Percentiles rank a stretch among this genome's conserved stretches.
phyloP scores from a whole-genome alignment of 2,888 invertebrate species.

The Epistrophe grossulariae region DNA sequence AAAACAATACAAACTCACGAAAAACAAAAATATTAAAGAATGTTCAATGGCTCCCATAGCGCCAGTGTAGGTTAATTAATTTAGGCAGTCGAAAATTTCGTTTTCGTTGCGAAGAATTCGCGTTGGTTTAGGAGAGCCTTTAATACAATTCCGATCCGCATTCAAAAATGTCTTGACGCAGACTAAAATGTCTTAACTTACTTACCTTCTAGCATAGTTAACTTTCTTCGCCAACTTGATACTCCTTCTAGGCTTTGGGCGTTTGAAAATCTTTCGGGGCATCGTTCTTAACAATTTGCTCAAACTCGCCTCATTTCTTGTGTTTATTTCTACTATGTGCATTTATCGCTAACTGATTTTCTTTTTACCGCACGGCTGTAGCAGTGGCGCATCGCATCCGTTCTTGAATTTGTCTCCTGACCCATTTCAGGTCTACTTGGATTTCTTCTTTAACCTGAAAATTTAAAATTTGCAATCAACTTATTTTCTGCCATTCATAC shows the following conservation, averaged over 20 bases:
- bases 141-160: neutral
- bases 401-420: neutral
- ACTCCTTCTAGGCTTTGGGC: neutral
- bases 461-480: neutral
- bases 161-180: neutral
- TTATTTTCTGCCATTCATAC: neutral
- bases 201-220: neutral
- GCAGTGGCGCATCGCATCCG: neutral
- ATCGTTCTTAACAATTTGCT: no score
- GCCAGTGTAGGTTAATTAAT: no score
- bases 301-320: no score
- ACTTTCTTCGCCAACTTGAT: neutral
- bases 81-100: no score
- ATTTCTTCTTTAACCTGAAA: neutral
- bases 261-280: neutral
- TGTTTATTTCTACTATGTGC: no score
- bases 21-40: no score
- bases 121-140: neutral
- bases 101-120: no score
- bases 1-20: no score
- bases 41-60: no score
- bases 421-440: neutral
- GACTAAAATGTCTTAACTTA: neutral
- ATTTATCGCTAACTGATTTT: no score
- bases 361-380: no score